Conservation (phyloP, 2,888 invertebrate genomes). For the Tenodera sinensis region DNA sequence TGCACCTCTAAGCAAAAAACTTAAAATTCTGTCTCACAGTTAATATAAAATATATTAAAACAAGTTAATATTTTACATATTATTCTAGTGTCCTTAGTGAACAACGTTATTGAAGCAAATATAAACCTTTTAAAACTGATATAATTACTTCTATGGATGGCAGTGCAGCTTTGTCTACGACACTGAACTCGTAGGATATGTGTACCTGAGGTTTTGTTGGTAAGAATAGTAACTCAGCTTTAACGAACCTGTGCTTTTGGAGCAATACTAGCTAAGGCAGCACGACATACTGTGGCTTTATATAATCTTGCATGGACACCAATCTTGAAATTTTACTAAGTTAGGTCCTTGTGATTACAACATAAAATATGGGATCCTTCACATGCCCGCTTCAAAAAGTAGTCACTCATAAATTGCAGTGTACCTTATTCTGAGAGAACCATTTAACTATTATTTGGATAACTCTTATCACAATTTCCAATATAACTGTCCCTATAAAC, state of each 20-base stretch:
- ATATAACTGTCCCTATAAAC: not conserved
- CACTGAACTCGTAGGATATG: not conserved
- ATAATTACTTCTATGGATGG: not conserved
- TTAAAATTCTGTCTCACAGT: not conserved
- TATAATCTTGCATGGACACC: constrained; percentile 4
- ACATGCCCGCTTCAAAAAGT: constrained; percentile 6
- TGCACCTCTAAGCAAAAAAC: not conserved
- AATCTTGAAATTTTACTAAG: not conserved
- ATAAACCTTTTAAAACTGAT: not conserved
- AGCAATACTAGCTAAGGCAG: not conserved
- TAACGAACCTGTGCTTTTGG: not conserved
- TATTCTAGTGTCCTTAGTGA: not conserved
- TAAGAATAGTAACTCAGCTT: not conserved
- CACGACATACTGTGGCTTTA: constrained; percentile 12
- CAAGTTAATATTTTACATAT: not conserved
- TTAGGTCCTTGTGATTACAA: not conserved
- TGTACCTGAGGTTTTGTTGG: not conserved
- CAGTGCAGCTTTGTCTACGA: not conserved
- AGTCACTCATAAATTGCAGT: not conserved
- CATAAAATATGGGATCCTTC: constrained; percentile 4
- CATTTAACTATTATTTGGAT: not conserved
- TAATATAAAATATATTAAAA: not conserved
- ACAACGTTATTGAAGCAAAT: not conserved
- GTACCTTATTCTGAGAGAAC: not conserved
- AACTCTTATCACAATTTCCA: not conserved